A percentile compares a stretch with the other conserved stretches of the same genome.
Evolutionary conservation across 2,113 vertebrate species (phyloP).

Genomic region (Struthio camelus): DNA sequence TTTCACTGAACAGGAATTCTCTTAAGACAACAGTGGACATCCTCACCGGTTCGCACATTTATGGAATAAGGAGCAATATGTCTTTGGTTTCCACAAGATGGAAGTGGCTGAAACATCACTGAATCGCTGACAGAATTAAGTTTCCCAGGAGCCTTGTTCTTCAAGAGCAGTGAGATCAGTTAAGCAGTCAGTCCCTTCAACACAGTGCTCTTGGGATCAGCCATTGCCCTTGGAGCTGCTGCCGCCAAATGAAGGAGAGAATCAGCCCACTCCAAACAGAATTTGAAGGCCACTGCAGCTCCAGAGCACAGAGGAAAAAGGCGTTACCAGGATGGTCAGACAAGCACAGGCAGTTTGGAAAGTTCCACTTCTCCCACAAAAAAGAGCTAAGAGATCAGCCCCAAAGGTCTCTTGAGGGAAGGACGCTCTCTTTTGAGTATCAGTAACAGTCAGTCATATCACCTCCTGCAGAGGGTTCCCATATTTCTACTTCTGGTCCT

Average conservation of each 20-base stretch:
- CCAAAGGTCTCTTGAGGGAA: not conserved
- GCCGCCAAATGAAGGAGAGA: not conserved
- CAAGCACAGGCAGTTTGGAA: not conserved
- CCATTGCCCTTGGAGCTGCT: not conserved
- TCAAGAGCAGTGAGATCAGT: not conserved
- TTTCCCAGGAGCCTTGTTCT: not conserved
- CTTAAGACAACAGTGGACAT: not conserved
- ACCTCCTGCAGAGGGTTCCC: not conserved
- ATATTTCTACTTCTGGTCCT: not conserved
- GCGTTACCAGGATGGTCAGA: not conserved
- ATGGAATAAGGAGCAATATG: rapidly evolving
- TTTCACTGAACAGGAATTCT: not conserved
- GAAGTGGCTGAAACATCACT: not conserved
- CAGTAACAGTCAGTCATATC: not conserved
- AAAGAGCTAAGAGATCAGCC: not conserved
- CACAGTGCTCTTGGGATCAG: rapidly evolving
- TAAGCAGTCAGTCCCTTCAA: not conserved
- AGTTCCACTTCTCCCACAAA: not conserved
- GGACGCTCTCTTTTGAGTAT: not conserved
- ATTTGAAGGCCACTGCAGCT: not conserved
- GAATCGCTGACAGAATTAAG: not conserved
- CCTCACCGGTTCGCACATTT: not conserved
- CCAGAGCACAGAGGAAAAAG: not conserved
- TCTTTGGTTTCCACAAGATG: not conserved
- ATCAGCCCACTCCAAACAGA: not conserved